A percentile compares a stretch with the other conserved stretches of the same genome.
Conservation (phyloP, 1,140 invertebrate genomes). For the Conus ventricosus region DNA sequence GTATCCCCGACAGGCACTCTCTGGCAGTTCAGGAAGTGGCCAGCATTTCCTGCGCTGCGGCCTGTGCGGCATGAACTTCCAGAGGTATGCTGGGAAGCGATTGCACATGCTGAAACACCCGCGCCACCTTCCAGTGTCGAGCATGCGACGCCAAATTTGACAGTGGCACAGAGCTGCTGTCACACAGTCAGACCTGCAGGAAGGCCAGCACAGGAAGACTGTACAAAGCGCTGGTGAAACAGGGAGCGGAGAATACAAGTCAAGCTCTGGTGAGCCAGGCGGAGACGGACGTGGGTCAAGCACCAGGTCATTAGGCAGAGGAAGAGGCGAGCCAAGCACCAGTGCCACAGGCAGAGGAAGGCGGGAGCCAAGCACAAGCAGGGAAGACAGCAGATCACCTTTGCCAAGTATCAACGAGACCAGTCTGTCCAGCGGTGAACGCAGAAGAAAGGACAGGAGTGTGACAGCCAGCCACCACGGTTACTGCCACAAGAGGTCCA, state of each 20-base stretch:
- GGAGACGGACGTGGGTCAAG: background rate
- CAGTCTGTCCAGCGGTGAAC: background rate
- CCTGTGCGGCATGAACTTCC: constrained; percentile 14
- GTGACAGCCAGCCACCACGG: background rate
- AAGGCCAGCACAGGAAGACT: background rate
- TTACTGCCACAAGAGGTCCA: background rate
- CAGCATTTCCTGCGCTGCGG: constrained; percentile 4
- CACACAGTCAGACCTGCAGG: constrained; percentile 1
- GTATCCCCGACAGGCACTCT: background rate
- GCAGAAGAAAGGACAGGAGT: background rate
- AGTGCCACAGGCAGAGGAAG: no score
- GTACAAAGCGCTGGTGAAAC: background rate
- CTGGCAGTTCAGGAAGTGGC: no score
- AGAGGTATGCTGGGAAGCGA: constrained; percentile 12
- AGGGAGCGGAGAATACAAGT: no score
- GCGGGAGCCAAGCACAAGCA: no score
- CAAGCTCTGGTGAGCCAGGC: no score
- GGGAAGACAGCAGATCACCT: no score
- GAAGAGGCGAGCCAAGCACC: no score
- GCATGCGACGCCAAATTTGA: constrained; percentile 7
- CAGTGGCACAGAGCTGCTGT: background rate
- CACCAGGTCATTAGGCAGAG: background rate
- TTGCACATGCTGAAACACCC: constrained; percentile 24
- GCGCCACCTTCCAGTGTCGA: constrained; percentile 1
- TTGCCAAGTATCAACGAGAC: background rate